phyloP scores from a whole-genome alignment of 2,113 vertebrate species.

The Puffinus mauretanicus region DNA sequence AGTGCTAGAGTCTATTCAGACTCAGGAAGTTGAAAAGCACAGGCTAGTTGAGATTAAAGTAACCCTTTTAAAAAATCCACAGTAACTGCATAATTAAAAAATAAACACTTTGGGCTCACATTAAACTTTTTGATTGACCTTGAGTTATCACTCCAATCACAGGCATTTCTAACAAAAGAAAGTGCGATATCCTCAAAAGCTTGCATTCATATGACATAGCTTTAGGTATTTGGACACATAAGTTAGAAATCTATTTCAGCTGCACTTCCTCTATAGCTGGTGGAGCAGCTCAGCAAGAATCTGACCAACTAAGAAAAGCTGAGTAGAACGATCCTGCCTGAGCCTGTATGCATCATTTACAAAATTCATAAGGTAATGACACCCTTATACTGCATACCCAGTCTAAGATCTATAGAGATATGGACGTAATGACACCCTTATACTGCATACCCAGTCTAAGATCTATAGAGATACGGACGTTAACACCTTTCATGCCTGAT shows the following conservation, averaged over 20 bases:
- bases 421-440: background rate
- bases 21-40: background rate
- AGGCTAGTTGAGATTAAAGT: background rate
- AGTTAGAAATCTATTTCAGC: background rate
- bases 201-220: background rate
- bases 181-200: background rate
- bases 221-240: background rate
- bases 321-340: background rate
- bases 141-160: background rate
- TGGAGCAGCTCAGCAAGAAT: background rate
- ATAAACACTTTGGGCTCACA: background rate
- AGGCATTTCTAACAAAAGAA: background rate
- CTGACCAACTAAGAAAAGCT: background rate
- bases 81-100: background rate
- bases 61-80: background rate
- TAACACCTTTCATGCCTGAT: background rate
- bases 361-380: background rate
- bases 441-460: background rate
- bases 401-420: background rate
- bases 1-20: background rate
- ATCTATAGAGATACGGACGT: background rate
- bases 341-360: background rate
- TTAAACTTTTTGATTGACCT: background rate
- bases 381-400: background rate
- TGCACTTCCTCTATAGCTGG: background rate